Conservation (phyloP, 1,140 invertebrate genomes). For the Drosophila baimaii region DNA sequence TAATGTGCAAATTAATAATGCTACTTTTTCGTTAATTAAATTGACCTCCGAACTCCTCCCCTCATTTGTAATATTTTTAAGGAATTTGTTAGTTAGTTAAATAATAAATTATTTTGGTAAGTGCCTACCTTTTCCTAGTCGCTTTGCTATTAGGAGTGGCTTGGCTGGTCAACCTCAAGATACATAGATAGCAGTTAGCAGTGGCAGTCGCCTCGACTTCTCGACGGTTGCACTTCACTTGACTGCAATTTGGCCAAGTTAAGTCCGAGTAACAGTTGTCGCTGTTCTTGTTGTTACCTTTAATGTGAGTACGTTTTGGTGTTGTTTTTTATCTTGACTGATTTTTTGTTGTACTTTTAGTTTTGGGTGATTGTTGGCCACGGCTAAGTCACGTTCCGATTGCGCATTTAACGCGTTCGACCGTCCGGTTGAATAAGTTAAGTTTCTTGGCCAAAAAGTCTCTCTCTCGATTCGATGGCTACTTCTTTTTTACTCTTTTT, state of each 20-base stretch:
- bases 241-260: constrained; percentile 52
- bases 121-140: not conserved
- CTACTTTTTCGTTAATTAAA: not conserved
- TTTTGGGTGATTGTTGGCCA: constrained; percentile 65
- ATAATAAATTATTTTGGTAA: not conserved
- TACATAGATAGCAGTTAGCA: constrained; percentile 29
- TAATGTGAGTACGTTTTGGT: constrained; percentile 54
- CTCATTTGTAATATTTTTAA: not conserved
- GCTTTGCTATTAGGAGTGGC: constrained; percentile 2
- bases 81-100: not conserved
- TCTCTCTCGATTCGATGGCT: constrained; percentile 9
- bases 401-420: constrained; percentile 44
- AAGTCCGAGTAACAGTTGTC: constrained; percentile 39
- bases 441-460: constrained; percentile 51
- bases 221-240: constrained; percentile 55
- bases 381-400: constrained; percentile 66
- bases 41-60: no score
- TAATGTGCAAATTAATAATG: no score
- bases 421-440: constrained; percentile 59
- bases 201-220: constrained; percentile 50
- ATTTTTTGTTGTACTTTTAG: constrained; percentile 10
- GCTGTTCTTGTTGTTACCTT: constrained; percentile 62
- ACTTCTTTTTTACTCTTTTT: constrained; percentile 37
- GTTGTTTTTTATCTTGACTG: constrained; percentile 28
- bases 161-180: constrained; percentile 28